These are phyloP conservation scores for Heterotilapia buettikoferi DNA, from an alignment of 2,113 vertebrate genomes.

Conservation along the genomic window DNA sequence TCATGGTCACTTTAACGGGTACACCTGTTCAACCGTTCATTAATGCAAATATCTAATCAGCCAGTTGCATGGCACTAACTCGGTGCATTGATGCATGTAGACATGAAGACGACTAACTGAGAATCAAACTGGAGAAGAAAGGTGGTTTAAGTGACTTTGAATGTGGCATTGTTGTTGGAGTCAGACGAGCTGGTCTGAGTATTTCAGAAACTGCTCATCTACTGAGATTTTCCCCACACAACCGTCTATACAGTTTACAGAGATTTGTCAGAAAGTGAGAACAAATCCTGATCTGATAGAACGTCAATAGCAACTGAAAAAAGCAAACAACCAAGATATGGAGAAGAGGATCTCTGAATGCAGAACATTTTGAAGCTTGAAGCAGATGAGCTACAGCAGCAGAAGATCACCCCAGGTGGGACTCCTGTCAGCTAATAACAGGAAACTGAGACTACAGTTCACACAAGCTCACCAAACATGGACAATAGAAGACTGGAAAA, in stretches of 20 bases:
- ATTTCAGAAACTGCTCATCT: neutral
- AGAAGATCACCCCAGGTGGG: neutral
- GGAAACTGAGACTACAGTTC: neutral
- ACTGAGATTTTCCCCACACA: neutral
- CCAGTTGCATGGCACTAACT: neutral
- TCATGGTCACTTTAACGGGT: too few relatives aligned
- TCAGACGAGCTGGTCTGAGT: neutral
- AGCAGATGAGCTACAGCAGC: neutral
- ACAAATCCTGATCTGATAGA: neutral
- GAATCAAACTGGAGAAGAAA: neutral
- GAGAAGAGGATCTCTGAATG: neutral
- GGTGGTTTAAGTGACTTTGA: neutral
- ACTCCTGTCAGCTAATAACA: neutral
- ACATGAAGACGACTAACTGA: neutral
- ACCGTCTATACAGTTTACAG: neutral
- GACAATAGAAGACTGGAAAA: neutral
- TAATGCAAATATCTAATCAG: neutral
- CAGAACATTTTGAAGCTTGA: neutral
- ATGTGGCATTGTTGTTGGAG: neutral
- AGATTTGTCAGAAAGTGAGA: neutral
- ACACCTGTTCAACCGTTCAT: neutral
- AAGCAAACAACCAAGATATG: neutral
- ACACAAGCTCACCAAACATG: neutral
- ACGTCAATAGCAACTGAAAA: neutral
- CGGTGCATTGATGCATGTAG: neutral